Base-by-base conservation (phyloP, 64 coral and sea anemone genomes). In the Actinia equina region DNA sequence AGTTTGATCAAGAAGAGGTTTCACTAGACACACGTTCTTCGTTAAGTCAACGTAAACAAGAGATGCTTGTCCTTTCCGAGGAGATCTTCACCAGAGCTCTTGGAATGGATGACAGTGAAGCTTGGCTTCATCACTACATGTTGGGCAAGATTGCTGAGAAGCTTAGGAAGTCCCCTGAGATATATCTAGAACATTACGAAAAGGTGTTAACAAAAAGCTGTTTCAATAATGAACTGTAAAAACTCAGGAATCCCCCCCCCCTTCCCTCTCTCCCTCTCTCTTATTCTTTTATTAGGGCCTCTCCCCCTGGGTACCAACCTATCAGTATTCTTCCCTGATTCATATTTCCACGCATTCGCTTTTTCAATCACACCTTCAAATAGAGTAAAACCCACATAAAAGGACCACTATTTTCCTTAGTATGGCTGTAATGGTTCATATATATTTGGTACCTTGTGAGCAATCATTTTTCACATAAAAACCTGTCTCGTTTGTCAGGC, bases 81-180 rank as follows among this genome's bases (percentile, higher is more conserved):
- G 60, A 90, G 1, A 95, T 93, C 82, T 99, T 99, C 17, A 95
- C 91, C n/a, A 87, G 85, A 37, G 97, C 97, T 41, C 88, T 99
- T 53, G 88, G 90, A 43, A 99, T 94, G 43, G 97, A 99, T 65
- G 91, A 99, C 46, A 93, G 93, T 6, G 97, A 99, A 80, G 88
- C 93, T 0, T 99, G 97, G 93, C 69, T 99, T 5, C 97, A 99
- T 74, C 89, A 95, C 45, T 99, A 99, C 86, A 99, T 99, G 88
- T 51, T 99, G 76, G 97, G 97, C 65, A 99, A 99, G 83, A 99
- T 99, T 82, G 91, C 93, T 18, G 97, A 99, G 43, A 95, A 99
- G 86, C 93, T 95, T 5, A 88, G 90, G 41, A 92, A 91, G 88
- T 85, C 90, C 18, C 81, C 91, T 8, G 71, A 84, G 0, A 82